Evolutionary conservation across 2,113 vertebrate genomes (phyloP), one percentile per base, ranked within the genome.

Genomic region (Cygnus buccinator): DNA sequence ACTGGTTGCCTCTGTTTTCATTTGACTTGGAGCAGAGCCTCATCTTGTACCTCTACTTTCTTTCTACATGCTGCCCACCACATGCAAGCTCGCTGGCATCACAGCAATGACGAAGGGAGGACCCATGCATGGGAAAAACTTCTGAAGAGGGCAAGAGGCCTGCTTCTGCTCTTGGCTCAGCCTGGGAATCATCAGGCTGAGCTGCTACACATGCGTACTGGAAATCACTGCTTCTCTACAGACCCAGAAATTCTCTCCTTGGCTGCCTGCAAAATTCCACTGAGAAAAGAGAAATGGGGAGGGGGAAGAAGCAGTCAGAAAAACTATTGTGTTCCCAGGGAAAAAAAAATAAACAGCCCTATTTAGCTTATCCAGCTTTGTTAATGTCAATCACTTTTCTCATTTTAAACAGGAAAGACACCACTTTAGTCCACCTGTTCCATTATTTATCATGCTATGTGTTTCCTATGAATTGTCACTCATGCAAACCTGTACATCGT

Each of bases 381-480:
- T 79, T 86, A 63, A 96, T 89, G 95, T 92, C 93, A 96, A 96
- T 96, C 97, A 92, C 74, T 90, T 94, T 77, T 94, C 94, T 97
- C 89, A 62, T 97, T 97, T 95, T 85, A 95, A 91, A 94, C 93
- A 89, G 97, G 96, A 97, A 97, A 96, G 95, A 84, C 75, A 77
- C 96, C 94, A 97, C 97, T 98, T 97, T 95, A 95, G 94, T 98
- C 98, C 98, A 99, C 98, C 98, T 99, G 98, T 98, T 98, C 97
- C 97, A 97, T 98, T 97, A 98, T 99, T 98, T 98, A 98, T 98
- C 98, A 97, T 97, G 98, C 98, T 97, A 92, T 98, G 96, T 85
- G 66, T 96, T 97, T 97, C 96, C 90, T 96, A 94, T 97, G 97
- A 98, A 97, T 98, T 97, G 98, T 97, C 96, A 97, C 97, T 97